Conservation (phyloP, 2,797 vertebrate genomes). For the Iguana delicatissima region DNA sequence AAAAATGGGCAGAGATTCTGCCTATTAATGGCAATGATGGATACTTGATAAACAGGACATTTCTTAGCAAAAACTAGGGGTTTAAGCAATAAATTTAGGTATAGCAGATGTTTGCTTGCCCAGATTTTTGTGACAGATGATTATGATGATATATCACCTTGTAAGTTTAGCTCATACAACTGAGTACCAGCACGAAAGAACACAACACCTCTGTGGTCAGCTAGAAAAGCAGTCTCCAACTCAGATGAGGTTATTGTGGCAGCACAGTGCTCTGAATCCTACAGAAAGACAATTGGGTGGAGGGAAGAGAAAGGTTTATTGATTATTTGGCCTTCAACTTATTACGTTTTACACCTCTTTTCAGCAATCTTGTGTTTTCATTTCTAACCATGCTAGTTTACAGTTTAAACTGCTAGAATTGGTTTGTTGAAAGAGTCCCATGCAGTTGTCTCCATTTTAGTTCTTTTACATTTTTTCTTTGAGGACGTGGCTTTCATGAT, state of each 20-base stretch:
- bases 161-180: constrained; percentile 58
- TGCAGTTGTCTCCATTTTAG: too few species aligned
- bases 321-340: neutral
- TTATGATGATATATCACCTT: constrained; percentile 57
- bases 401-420: too few species aligned
- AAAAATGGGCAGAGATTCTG: neutral
- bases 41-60: neutral
- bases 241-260: constrained; percentile 58
- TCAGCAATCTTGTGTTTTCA: neutral
- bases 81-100: neutral
- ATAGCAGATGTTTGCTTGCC: neutral
- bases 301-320: too few species aligned
- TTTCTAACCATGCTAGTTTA: too few species aligned
- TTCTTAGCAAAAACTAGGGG: neutral
- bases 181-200: constrained; percentile 66
- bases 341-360: neutral
- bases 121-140: neutral
- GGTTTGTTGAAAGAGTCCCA: too few species aligned
- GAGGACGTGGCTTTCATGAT: neutral
- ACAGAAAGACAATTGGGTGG: constrained; percentile 8
- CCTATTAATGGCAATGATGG: neutral
- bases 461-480: neutral
- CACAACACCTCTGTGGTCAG: constrained; percentile 32
- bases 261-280: constrained; percentile 45
- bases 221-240: constrained; percentile 60